A percentile compares a stretch with the other conserved stretches of the same genome.
These are phyloP conservation scores for Anthopleura xanthogrammica DNA, from an alignment of 92 coral and sea anemone species.

Conservation along the genomic window DNA sequence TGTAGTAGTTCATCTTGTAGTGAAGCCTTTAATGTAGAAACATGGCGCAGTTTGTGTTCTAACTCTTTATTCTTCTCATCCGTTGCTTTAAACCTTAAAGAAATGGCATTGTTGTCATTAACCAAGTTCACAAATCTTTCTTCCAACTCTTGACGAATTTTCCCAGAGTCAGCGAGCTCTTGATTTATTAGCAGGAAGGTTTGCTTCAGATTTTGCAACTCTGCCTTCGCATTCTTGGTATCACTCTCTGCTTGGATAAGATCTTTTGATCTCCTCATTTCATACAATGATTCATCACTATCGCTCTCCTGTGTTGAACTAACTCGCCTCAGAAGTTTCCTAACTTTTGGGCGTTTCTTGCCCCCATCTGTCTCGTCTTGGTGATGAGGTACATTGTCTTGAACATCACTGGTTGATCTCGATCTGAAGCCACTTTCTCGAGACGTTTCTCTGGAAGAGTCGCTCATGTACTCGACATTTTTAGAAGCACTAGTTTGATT, in stretches of 20 bases:
- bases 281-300: slow-evolving; percentile 17
- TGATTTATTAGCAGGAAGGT: slow-evolving; percentile 28
- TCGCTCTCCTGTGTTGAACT: slow-evolving; percentile 10
- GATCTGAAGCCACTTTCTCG: slow-evolving; percentile 15
- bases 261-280: slow-evolving; percentile 20
- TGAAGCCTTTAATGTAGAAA: slow-evolving; percentile 18
- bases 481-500: neutral
- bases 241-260: slow-evolving; percentile 32
- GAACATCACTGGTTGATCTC: slow-evolving; percentile 7
- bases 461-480: neutral
- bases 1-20: slow-evolving; percentile 31
- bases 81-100: slow-evolving; percentile 9
- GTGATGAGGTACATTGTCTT: neutral
- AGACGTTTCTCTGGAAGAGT: slow-evolving; percentile 3
- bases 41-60: slow-evolving; percentile 9
- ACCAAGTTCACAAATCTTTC: slow-evolving; percentile 22
- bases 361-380: slow-evolving; percentile 5
- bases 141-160: slow-evolving; percentile 25
- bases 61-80: slow-evolving; percentile 29
- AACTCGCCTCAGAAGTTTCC: slow-evolving; percentile 5
- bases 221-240: slow-evolving; percentile 16
- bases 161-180: slow-evolving; percentile 36
- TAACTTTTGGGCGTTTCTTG: neutral
- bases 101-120: slow-evolving; percentile 24
- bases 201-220: slow-evolving; percentile 18